Conservation (phyloP, 1,140 invertebrate species). For the Acyrthosiphon pisum region DNA sequence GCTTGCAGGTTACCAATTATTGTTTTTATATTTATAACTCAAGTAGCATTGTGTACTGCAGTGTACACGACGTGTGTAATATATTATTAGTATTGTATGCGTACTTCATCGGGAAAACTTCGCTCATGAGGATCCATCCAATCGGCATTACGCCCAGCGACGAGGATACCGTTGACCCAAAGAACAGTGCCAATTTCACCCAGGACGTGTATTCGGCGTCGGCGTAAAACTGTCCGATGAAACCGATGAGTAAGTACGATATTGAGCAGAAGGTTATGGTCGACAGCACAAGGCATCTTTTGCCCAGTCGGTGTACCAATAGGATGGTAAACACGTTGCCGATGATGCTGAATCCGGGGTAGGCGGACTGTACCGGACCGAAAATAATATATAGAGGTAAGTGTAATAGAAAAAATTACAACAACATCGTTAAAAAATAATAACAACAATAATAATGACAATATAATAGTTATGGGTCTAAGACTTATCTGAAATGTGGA, state of each 20-base stretch:
- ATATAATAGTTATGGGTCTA: background rate
- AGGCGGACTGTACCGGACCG: background rate
- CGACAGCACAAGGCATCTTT: background rate
- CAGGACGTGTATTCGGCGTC: background rate
- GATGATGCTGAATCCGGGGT: background rate
- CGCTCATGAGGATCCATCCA: constrained; percentile 48
- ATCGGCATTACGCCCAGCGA: constrained; percentile 33
- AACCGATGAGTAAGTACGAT: background rate
- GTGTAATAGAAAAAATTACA: background rate
- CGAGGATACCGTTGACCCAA: background rate
- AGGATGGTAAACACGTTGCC: constrained; percentile 28
- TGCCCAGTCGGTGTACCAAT: constrained; percentile 4
- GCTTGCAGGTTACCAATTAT: too few species aligned
- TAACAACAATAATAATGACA: background rate
- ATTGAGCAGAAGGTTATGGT: background rate
- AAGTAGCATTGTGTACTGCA: background rate
- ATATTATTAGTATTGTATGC: background rate
- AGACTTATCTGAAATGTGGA: background rate
- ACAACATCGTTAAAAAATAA: too few species aligned
- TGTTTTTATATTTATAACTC: background rate
- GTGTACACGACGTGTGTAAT: background rate
- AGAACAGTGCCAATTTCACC: background rate
- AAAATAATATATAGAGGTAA: background rate
- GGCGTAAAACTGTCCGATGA: background rate
- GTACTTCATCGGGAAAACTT: constrained; percentile 51